phyloP scores from a whole-genome alignment of 2,888 invertebrate species.

The Leptothorax acervorum region DNA sequence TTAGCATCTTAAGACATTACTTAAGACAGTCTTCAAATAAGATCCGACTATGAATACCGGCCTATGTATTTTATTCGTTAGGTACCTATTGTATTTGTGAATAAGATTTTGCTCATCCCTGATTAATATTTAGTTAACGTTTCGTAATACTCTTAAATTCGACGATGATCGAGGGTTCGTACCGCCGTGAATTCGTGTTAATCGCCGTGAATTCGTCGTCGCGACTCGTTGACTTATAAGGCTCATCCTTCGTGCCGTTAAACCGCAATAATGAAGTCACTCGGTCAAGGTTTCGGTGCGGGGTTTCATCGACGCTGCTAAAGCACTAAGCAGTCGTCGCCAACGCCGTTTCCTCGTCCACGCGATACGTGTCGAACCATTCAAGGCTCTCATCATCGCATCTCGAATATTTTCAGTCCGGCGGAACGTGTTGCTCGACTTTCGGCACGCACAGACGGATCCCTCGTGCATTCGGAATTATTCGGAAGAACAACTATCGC shows the following conservation, averaged over 20 bases:
- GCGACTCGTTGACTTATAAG: constrained; percentile 72
- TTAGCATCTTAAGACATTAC: too few species aligned
- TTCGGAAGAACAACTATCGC: constrained; percentile 52
- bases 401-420: constrained; percentile 23
- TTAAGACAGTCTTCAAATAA: too few species aligned
- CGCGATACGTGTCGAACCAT: constrained; percentile 18
- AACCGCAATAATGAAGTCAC: constrained; percentile 79
- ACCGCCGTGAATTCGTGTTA: constrained; percentile 47
- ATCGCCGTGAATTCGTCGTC: constrained; percentile 66
- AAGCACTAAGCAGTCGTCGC: background rate
- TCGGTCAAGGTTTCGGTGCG: constrained; percentile 78
- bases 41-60: too few species aligned
- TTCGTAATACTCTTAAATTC: background rate
- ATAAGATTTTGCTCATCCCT: background rate
- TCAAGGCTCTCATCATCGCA: constrained; percentile 14
- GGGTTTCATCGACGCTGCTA: constrained; percentile 63
- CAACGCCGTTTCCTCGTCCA: constrained; percentile 52
- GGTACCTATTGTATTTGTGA: background rate
- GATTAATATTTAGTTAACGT: background rate
- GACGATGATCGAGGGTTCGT: background rate
- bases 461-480: constrained; percentile 49
- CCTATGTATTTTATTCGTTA: background rate
- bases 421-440: constrained; percentile 5
- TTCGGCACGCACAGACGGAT: constrained; percentile 21
- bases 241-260: constrained; percentile 75